These are phyloP conservation scores for Anisognathus igniventris DNA, from an alignment of 2,797 vertebrate genomes.

Conservation along the genomic window DNA sequence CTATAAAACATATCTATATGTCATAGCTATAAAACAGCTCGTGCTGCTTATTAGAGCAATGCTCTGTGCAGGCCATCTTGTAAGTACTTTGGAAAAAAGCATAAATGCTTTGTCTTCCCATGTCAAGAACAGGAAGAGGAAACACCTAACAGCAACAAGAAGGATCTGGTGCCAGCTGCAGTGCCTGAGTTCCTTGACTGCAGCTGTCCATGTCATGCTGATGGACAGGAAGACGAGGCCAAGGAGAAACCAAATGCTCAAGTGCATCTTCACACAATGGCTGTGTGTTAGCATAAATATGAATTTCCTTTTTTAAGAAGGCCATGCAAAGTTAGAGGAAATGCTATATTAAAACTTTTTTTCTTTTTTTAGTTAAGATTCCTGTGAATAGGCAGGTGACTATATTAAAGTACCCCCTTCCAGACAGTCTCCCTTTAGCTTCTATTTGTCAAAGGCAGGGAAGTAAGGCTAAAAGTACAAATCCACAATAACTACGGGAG, in stretches of 20 bases:
- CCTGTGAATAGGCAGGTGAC: background rate
- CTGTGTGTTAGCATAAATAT: background rate
- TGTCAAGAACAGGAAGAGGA: background rate
- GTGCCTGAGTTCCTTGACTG: background rate
- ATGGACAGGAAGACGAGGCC: background rate
- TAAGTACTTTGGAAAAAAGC: background rate
- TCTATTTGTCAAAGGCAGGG: background rate
- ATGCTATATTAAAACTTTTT: background rate
- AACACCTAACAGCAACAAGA: background rate
- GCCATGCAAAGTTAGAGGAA: background rate
- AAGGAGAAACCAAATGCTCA: background rate
- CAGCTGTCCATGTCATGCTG: background rate
- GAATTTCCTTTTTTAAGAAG: background rate
- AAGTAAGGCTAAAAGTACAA: background rate
- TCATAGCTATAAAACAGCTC: background rate
- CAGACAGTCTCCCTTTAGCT: background rate
- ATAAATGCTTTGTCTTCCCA: background rate
- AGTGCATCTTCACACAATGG: background rate
- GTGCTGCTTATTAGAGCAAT: rapidly evolving
- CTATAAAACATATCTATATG: background rate
- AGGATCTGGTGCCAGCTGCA: background rate
- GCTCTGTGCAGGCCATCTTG: background rate
- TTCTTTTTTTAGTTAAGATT: background rate
- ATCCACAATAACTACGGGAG: background rate
- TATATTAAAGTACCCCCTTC: background rate